phyloP scores from a whole-genome alignment of 2,113 vertebrate genomes.

The Siniperca knerii region DNA sequence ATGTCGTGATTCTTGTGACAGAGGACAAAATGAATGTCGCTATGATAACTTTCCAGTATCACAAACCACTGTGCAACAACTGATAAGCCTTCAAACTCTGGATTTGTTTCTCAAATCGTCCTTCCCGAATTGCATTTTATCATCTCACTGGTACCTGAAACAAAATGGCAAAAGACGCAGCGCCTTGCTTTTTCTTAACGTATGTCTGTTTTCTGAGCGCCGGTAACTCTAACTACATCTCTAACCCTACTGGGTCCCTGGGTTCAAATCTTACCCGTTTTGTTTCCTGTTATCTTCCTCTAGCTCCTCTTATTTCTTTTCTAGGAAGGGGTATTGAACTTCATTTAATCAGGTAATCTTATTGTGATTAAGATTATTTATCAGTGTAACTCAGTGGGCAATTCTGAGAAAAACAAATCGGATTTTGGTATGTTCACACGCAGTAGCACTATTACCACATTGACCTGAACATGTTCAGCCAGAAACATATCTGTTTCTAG shows the following conservation, averaged over 20 bases:
- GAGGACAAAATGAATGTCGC: neutral
- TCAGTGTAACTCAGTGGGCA: neutral
- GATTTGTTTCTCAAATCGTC: neutral
- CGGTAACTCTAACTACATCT: neutral
- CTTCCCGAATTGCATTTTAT: neutral
- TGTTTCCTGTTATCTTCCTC: neutral
- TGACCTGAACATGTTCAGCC: neutral
- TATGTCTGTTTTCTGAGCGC: neutral
- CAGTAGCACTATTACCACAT: neutral
- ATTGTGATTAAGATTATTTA: neutral
- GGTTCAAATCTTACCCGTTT: constrained; percentile 14
- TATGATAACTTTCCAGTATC: neutral
- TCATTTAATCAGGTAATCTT: neutral
- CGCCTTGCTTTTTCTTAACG: neutral
- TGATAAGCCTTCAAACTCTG: neutral
- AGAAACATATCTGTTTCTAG: constrained; percentile 13
- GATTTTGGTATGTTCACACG: neutral
- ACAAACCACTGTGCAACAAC: neutral
- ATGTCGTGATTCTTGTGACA: neutral
- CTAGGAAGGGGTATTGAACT: constrained; percentile 3
- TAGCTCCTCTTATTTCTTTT: neutral
- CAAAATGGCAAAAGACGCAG: neutral
- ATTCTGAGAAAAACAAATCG: neutral
- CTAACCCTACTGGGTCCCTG: neutral
- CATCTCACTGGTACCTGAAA: neutral